Evolutionary conservation across 2,797 vertebrate genomes (phyloP), one percentile per base, ranked within the genome.

Genomic region (Anguilla marmorata): DNA sequence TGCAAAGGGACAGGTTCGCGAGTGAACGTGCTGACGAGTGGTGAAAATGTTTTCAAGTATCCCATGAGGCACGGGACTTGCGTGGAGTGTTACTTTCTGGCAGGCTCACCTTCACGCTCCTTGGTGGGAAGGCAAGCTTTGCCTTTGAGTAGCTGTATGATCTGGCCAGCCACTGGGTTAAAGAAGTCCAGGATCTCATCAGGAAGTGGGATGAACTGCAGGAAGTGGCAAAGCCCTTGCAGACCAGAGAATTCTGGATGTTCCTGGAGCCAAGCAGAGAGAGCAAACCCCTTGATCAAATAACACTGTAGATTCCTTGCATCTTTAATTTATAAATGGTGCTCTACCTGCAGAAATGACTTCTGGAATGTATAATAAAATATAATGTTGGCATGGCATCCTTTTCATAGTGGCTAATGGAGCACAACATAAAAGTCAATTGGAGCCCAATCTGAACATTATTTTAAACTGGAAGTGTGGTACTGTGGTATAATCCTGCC

Each of bases 171-270:
- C 60, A 97, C 96, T 76, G 96, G 96, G 88, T 94, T 96, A 88
- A 97, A 97, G 94, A 97, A 97, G 92, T 97, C 96, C 90, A 96
- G 79, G 86, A 96, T 95, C 91, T 97, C 96, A 0, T 96, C 96
- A 74, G 96, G 94, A 45, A 96, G 92, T 2, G 96, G 96, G 24
- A 96, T 91, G 69, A 96, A 97, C 90, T 94, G 94, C 87, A 97
- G 91, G 91, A 96, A 95, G 86, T 94, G 92, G 84, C 94, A 95
- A 11, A 97, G 94, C 30, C 96, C 96, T 37, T 90, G 92, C 86
- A 96, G 91, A 0, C 94, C 95, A 2, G 30, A 93, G 92, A 96
- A 97, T 86, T 95, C 94, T 66, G 96, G 95, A 91, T 97, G 96
- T 66, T 90, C 90, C 96, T 97, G 92, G 80, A 90, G 66, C 76